These are phyloP conservation scores for Tinea trinotella DNA, from an alignment of 2,888 invertebrate species.

Conservation along the genomic window DNA sequence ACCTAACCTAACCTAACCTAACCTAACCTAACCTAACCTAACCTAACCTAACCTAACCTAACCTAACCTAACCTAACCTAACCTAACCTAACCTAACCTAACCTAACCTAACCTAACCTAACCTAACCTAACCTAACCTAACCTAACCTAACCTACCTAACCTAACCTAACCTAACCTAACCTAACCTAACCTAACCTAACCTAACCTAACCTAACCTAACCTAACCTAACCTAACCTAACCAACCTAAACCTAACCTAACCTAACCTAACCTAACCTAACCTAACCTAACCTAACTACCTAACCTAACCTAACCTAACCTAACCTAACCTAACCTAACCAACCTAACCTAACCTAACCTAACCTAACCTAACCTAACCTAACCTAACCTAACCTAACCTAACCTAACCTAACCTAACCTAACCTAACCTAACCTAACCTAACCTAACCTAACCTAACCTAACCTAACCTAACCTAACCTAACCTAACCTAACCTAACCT, in stretches of 20 bases:
- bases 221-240: slow-evolving; percentile 20
- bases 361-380: slow-evolving; percentile 20
- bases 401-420: slow-evolving; percentile 14
- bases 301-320: too few relatives aligned
- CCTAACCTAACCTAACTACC: slow-evolving; percentile 19
- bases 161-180: slow-evolving; percentile 20
- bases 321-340: too few relatives aligned
- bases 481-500: slow-evolving; percentile 15
- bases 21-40: slow-evolving; percentile 20
- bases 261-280: slow-evolving; percentile 20
- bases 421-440: slow-evolving; percentile 15
- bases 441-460: slow-evolving; percentile 14
- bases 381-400: slow-evolving; percentile 15
- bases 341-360: slow-evolving; percentile 20
- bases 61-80: slow-evolving; percentile 20
- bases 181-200: slow-evolving; percentile 20
- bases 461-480: slow-evolving; percentile 15
- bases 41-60: slow-evolving; percentile 20
- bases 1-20: slow-evolving; percentile 20
- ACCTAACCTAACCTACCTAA: too few relatives aligned
- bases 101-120: slow-evolving; percentile 20
- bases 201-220: slow-evolving; percentile 20
- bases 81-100: slow-evolving; percentile 20
- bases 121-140: slow-evolving; percentile 20
- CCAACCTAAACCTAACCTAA: slow-evolving; percentile 20